Evolutionary conservation across 2,113 vertebrate species (phyloP).

Genomic region (Hippocampus comes): DNA sequence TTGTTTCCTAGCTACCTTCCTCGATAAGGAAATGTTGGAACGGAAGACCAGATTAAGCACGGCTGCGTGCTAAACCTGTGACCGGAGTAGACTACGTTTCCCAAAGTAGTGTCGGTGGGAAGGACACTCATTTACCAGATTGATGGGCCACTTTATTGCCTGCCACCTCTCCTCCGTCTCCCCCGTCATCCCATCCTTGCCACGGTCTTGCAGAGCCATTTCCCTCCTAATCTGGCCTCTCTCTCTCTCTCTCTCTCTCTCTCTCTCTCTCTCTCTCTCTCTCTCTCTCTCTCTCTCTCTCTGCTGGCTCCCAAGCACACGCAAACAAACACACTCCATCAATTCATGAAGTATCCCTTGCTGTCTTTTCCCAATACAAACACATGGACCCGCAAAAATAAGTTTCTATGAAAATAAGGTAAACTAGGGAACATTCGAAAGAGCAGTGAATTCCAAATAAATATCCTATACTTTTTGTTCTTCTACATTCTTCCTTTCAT

Average conservation of each 20-base stretch:
- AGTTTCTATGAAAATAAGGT: not conserved
- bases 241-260: not conserved
- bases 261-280: constrained; percentile 13
- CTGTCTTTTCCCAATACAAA: not conserved
- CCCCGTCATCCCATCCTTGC: constrained; percentile 38
- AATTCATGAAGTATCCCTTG: constrained; percentile 13
- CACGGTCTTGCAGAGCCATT: constrained; percentile 44
- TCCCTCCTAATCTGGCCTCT: constrained; percentile 45
- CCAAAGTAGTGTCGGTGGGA: constrained; percentile 51
- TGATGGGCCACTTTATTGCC: constrained; percentile 68
- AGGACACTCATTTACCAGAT: constrained; percentile 66
- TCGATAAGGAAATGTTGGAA: constrained; percentile 33
- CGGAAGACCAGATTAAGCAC: constrained; percentile 11
- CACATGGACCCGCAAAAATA: not conserved
- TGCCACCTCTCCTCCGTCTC: constrained; percentile 52
- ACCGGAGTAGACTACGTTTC: constrained; percentile 45
- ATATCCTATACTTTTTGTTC: too few species aligned
- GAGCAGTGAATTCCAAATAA: not conserved
- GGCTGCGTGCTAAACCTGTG: constrained; percentile 42
- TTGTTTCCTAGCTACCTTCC: constrained; percentile 26
- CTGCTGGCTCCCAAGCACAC: constrained; percentile 19
- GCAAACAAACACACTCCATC: constrained; percentile 25
- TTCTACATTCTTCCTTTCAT: too few species aligned
- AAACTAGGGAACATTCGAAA: not conserved
- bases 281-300: not conserved